Evolutionary conservation across 2,797 vertebrate species (phyloP).

Genomic region (Chelmon rostratus): DNA sequence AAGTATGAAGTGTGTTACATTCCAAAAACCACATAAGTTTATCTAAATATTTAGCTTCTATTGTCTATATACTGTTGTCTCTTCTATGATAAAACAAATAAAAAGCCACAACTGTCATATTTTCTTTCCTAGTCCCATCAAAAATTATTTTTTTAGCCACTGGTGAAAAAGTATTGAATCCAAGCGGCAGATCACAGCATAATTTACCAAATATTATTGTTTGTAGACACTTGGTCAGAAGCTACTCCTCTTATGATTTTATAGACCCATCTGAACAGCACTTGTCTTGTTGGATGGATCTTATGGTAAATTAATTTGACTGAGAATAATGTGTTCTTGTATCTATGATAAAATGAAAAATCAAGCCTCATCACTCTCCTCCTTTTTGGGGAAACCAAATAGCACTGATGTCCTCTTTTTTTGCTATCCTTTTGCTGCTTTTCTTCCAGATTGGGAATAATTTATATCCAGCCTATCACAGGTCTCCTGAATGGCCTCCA

Average conservation of each 20-base stretch:
- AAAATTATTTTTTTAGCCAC: too few relatives aligned
- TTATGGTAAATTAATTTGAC: background rate
- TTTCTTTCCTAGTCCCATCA: background rate
- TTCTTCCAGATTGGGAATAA: conserved; percentile 34
- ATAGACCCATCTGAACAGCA: background rate
- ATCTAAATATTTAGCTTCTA: background rate
- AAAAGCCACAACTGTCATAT: background rate
- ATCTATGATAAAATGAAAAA: background rate
- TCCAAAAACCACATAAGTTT: background rate
- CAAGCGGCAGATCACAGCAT: background rate
- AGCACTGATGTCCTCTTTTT: background rate
- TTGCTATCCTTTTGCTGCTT: conserved; percentile 24
- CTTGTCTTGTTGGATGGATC: background rate
- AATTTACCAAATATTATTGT: background rate
- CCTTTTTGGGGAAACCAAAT: background rate
- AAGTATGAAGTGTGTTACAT: too few relatives aligned
- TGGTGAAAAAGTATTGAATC: background rate
- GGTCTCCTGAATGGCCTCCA: conserved; percentile 21
- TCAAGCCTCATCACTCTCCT: background rate
- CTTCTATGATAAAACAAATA: background rate
- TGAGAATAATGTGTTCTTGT: background rate
- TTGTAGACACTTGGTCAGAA: background rate
- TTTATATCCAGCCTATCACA: conserved; percentile 14
- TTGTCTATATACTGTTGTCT: background rate
- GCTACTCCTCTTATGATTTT: background rate